Evolutionary conservation across 2,888 invertebrate genomes (phyloP), one percentile per base, ranked within the genome.

Genomic region (Byasa hedistus): DNA sequence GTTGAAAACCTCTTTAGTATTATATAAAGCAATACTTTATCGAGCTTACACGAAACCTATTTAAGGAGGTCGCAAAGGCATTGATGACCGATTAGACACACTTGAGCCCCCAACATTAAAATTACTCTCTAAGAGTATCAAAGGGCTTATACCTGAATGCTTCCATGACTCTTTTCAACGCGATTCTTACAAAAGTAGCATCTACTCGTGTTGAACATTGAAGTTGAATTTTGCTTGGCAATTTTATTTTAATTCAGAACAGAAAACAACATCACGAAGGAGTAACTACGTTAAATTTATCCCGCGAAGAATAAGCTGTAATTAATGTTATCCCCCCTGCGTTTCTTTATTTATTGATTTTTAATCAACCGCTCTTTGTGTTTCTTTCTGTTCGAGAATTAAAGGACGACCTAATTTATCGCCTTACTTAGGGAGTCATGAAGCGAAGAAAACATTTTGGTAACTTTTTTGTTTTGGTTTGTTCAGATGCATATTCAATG

Each of bases 401-500:
- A 56, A 64, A 55, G 21, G 27, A 19, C 32, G 17, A 8, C n/a
- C 15, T 22, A 65, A 60, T 59, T 64, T 64, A 65, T 60, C 5
- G 27, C 55, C 27, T 59, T 39, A 21, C 15, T 39, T 59, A 59
- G 27, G 22, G 27, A 24, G 55, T 55, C 19, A 19, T 36, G 27
- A 21, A 27, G 44, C 24, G 48, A 21, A 24, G 36, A 32, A 60
- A 56, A 56, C 21, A 60, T 44, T 55, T 48, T 21, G 32, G n/a
- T 48, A 48, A 48, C 19, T 24, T 32, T 39, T 56, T 48, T 60
- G 55, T 66, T 66, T 66, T 54, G 39, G 39, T 57, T 61, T 61
- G 7, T 17, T n/a, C 12, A 32, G 21, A 60, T 61, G 65, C 63
- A 61, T 65, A 62, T 69, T 69, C 69, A 71, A 72, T 71, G 69